A percentile compares a stretch with the other conserved stretches of the same genome.
Evolutionary conservation across 2,113 vertebrate genomes (phyloP).

Genomic region (Archocentrus centrarchus): DNA sequence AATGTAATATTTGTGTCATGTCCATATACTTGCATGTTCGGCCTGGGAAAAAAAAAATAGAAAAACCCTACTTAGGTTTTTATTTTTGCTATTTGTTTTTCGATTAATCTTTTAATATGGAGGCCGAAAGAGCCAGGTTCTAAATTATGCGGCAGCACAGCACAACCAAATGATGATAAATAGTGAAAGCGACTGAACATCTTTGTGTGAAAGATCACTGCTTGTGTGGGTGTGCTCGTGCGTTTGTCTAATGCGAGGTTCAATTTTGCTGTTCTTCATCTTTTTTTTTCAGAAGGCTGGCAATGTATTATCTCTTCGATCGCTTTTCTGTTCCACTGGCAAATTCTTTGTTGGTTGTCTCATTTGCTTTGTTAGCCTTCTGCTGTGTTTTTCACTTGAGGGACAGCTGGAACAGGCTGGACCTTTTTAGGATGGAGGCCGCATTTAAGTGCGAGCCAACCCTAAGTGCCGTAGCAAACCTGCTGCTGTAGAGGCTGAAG

Average conservation of each 20-base stretch:
- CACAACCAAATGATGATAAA: conserved; percentile 59
- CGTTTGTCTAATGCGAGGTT: conserved; percentile 35
- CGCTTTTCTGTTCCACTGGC: conserved; percentile 25
- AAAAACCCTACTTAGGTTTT: conserved; percentile 22
- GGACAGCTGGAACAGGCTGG: neutral
- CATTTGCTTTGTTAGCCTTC: conserved; percentile 40
- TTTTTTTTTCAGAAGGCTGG: conserved; percentile 21
- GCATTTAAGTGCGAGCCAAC: conserved; percentile 12
- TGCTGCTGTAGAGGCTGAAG: conserved; percentile 5
- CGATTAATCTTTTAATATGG: conserved; percentile 57
- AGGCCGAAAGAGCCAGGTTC: conserved; percentile 33
- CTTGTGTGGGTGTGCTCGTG: conserved; percentile 14
- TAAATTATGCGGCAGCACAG: conserved; percentile 49
- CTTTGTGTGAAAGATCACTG: conserved; percentile 32
- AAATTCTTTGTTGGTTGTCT: conserved; percentile 42
- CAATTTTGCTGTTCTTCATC: conserved; percentile 18
- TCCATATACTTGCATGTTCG: conserved; percentile 17
- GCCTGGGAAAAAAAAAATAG: neutral
- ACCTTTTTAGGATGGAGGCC: conserved; percentile 21
- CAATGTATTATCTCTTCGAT: conserved; percentile 33
- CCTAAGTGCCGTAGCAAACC: conserved; percentile 2
- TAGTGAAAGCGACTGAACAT: conserved; percentile 29
- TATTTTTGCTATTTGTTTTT: conserved; percentile 47
- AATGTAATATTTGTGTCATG: neutral
- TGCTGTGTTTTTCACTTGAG: neutral